phyloP scores from a whole-genome alignment of 37 sponge, comb jelly and placozoan genomes.

The Aplysina aerophoba region DNA sequence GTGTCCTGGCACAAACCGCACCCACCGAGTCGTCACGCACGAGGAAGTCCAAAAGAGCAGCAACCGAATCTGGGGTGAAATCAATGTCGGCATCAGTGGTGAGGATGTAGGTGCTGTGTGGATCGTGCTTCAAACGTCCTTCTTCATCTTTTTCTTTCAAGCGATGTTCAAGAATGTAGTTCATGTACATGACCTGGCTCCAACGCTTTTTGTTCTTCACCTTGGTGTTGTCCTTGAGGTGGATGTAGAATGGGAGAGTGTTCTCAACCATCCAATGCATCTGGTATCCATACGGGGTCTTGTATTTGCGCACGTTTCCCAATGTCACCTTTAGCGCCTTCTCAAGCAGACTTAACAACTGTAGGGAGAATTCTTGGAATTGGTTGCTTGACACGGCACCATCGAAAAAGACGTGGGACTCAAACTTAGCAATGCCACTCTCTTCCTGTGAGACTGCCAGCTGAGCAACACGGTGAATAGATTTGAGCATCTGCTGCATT shows the following conservation, averaged over 20 bases:
- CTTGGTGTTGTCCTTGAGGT: conserved; percentile 77
- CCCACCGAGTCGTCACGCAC: conserved; percentile 74
- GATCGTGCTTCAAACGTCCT: neutral
- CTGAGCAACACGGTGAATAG: conserved; percentile 66
- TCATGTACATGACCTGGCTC: conserved; percentile 98
- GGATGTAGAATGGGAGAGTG: conserved; percentile 68
- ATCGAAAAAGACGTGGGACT: conserved; percentile 91
- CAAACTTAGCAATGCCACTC: conserved; percentile 35
- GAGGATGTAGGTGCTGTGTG: conserved; percentile 83
- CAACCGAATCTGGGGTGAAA: conserved; percentile 81
- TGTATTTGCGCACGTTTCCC: conserved; percentile 24
- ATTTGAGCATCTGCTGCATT: conserved; percentile 77
- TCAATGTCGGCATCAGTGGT: conserved; percentile 94
- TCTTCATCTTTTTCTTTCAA: conserved; percentile 23
- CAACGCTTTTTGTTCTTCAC: conserved; percentile 88
- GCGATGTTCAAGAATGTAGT: conserved; percentile 72
- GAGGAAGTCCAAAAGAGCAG: conserved; percentile 74
- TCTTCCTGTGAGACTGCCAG: neutral
- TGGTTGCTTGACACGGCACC: conserved; percentile 66
- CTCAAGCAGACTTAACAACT: conserved; percentile 72
- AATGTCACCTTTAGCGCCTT: conserved; percentile 52
- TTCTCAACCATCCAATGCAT: conserved; percentile 48
- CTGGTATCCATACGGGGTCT: conserved; percentile 84
- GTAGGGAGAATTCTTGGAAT: conserved; percentile 60
- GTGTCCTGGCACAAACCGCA: conserved; percentile 87